Evolutionary conservation across 2,888 invertebrate species (phyloP).

Genomic region (Eupeodes luniger): DNA sequence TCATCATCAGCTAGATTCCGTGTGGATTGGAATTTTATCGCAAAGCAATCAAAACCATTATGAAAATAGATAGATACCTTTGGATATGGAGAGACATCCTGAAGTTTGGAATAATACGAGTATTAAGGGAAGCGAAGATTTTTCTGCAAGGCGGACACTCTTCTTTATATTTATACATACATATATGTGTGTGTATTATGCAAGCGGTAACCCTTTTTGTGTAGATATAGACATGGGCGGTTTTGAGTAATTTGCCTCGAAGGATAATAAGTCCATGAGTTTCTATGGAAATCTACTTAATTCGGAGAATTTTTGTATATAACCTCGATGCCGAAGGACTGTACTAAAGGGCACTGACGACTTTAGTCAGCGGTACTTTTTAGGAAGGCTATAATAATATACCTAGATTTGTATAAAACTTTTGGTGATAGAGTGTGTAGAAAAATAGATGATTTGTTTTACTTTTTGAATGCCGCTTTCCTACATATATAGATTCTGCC

Average conservation of each 20-base stretch:
- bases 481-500: too few relatives aligned
- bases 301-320: conserved; percentile 57
- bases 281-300: conserved; percentile 61
- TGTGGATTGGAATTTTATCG: conserved; percentile 73
- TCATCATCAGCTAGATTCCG: conserved; percentile 68
- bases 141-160: conserved; percentile 66
- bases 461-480: too few relatives aligned
- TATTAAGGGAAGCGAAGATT: conserved; percentile 46
- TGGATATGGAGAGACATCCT: conserved; percentile 1
- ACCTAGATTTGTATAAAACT: background rate
- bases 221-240: conserved; percentile 53
- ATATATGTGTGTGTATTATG: conserved; percentile 30
- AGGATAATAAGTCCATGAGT: conserved; percentile 28
- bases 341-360: background rate
- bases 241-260: conserved; percentile 31
- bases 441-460: too few relatives aligned
- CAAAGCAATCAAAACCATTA: conserved; percentile 56
- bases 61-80: background rate
- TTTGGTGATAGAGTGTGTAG: background rate
- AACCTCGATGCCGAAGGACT: background rate
- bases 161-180: conserved; percentile 16
- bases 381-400: background rate
- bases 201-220: conserved; percentile 69
- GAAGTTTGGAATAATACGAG: conserved; percentile 18
- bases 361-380: conserved; percentile 1